phyloP scores from a whole-genome alignment of 2,113 vertebrate species.

The Entelurus aequoreus region DNA sequence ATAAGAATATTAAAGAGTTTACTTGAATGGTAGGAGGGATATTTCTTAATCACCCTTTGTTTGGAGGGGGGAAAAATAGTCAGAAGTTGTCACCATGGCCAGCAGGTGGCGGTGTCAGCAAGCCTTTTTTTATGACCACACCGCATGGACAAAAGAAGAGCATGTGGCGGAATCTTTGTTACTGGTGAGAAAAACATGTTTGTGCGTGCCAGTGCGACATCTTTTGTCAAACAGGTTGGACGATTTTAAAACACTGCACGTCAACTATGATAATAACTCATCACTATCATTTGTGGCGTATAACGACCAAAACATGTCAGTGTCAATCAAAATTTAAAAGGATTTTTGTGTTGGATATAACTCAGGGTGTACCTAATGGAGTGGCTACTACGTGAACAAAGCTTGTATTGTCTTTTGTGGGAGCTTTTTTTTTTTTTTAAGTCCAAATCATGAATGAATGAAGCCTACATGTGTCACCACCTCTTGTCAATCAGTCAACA shows the following conservation, averaged over 20 bases:
- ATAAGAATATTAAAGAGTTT: background rate
- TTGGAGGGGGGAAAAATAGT: conserved; percentile 7
- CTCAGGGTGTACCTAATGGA: background rate
- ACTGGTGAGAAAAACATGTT: conserved; percentile 56
- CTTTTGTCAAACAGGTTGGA: too few relatives aligned
- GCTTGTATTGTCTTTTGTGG: background rate
- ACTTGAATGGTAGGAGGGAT: background rate
- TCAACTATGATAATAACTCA: too few relatives aligned
- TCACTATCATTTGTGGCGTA: too few relatives aligned
- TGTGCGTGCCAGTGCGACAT: conserved; percentile 8
- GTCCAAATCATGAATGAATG: too few relatives aligned
- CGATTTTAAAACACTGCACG: too few relatives aligned
- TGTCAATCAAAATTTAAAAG: too few relatives aligned
- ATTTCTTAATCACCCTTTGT: conserved; percentile 52
- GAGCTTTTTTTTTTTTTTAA: too few relatives aligned
- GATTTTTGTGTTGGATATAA: too few relatives aligned
- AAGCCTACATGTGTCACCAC: background rate
- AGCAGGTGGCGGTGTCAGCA: conserved; percentile 43
- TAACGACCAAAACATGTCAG: too few relatives aligned
- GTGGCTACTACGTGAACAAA: background rate
- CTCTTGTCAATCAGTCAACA: conserved; percentile 4
- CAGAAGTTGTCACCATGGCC: conserved; percentile 13
- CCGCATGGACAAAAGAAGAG: conserved; percentile 54
- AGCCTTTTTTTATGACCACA: conserved; percentile 2
- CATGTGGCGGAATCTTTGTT: conserved; percentile 64